Evolutionary conservation across 2,113 vertebrate genomes (phyloP).

Genomic region (Microcebus tavaratra): DNA sequence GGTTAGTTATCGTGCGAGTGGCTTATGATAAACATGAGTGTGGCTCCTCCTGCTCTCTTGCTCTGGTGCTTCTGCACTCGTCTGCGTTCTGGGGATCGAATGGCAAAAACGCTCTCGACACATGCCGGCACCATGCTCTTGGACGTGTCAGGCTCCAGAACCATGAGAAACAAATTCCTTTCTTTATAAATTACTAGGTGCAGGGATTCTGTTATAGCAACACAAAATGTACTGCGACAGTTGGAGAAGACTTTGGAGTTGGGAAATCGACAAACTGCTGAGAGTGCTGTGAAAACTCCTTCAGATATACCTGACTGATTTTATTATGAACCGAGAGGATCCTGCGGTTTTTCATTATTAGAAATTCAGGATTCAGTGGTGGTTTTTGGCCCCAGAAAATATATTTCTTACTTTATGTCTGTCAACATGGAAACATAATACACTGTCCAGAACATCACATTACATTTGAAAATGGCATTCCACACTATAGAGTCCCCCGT

Average conservation of each 20-base stretch:
- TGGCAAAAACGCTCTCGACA: not conserved
- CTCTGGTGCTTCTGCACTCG: not conserved
- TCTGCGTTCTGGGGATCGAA: not conserved
- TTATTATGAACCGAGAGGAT: no score
- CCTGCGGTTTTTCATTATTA: not conserved
- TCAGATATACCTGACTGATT: no score
- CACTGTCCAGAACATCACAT: not conserved
- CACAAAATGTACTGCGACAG: not conserved
- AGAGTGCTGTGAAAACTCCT: no score
- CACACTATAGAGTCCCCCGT: not conserved
- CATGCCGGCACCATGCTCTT: not conserved
- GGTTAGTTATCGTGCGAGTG: not conserved
- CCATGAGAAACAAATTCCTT: no score
- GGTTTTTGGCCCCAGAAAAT: not conserved
- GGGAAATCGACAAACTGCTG: not conserved
- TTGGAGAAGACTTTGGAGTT: no score
- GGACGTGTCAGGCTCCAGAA: no score
- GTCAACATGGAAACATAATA: not conserved
- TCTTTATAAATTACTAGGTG: not conserved
- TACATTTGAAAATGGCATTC: not conserved
- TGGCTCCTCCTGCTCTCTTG: not conserved
- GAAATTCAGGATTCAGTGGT: not conserved
- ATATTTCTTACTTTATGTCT: not conserved
- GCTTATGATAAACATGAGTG: not conserved
- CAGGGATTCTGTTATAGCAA: not conserved